A percentile compares a stretch with the other conserved stretches of the same genome.
Evolutionary conservation across 2,113 vertebrate genomes (phyloP).

Genomic region (Maccullochella peelii): DNA sequence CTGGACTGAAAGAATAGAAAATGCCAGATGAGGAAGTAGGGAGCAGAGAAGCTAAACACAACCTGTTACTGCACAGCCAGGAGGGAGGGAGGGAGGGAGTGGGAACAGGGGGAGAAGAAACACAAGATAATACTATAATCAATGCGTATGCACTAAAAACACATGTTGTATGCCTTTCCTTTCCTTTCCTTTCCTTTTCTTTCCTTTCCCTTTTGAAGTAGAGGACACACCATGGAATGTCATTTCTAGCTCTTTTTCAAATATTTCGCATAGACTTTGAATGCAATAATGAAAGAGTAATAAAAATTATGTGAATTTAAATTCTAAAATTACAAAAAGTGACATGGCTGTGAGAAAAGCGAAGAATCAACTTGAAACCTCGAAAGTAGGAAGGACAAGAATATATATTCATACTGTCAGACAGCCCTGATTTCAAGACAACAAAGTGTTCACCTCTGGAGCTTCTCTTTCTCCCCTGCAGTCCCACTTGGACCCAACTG

Average conservation of each 20-base stretch:
- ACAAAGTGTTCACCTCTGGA: slow-evolving; percentile 63
- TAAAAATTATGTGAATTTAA: neutral
- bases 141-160: neutral
- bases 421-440: slow-evolving; percentile 42
- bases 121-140: neutral
- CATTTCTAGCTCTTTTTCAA: neutral
- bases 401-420: slow-evolving; percentile 46
- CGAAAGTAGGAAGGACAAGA: slow-evolving; percentile 38
- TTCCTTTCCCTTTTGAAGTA: neutral
- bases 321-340: neutral
- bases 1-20: slow-evolving; percentile 58
- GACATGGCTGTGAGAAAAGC: slow-evolving; percentile 27
- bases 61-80: slow-evolving; percentile 7
- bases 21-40: slow-evolving; percentile 53
- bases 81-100: too few species aligned
- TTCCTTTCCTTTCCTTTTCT: neutral
- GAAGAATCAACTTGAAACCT: slow-evolving; percentile 48
- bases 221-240: neutral
- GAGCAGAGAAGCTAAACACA: slow-evolving; percentile 63
- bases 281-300: neutral
- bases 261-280: neutral
- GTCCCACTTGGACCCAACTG: slow-evolving; percentile 36
- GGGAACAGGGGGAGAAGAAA: too few species aligned
- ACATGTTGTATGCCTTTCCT: neutral
- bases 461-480: slow-evolving; percentile 51